Evolutionary conservation across 2,888 invertebrate genomes (phyloP), one percentile per base, ranked within the genome.

Genomic region (Volucella inanis): DNA sequence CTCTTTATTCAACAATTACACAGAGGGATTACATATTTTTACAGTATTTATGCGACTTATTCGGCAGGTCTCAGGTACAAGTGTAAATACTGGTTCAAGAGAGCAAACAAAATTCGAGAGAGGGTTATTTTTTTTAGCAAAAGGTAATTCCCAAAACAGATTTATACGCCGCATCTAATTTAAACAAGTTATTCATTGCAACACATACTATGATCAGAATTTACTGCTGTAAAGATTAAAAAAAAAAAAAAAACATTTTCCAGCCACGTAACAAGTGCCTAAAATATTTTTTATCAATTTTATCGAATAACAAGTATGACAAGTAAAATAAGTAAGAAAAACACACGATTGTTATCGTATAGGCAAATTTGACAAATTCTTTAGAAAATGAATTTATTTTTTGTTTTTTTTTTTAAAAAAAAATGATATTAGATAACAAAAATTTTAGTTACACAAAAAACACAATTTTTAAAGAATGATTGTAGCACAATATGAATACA

Each of bases 1-100:
- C 81, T 57, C n/a, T 39, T 1, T 10, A 47, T 61, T 65, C 2
- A 49, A 55, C 82, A 77, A 72, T 71, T 72, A 55, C 11, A 12
- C 38, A 54, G 41, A 11, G 10, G 59, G 71, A 54, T 59, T 55
- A 38, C 31, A 31, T 4, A 31, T 31, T 31, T 4, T 6, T 31
- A 31, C 72, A 68, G 49, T 68, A 61, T 49, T 55, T 65, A 54
- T 72, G 61, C 54, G 54, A 14, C 15, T 50, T 31, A 62, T 55
- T 22, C 49, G 61, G 47, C 61, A 39, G 67, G 50, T 67, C 50
- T 12, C 52, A 54, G 39, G 39, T 54, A 68, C 59, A 76, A 54
- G 43, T 64, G 15, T 39, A 49, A 15, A 15, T 38, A 12, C n/a
- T 70, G 11, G 45, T 49, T 70, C 22, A 62, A 57, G 49, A 64